Base-by-base conservation (phyloP, 2,888 invertebrate genomes). In the Anticlea derivata region DNA sequence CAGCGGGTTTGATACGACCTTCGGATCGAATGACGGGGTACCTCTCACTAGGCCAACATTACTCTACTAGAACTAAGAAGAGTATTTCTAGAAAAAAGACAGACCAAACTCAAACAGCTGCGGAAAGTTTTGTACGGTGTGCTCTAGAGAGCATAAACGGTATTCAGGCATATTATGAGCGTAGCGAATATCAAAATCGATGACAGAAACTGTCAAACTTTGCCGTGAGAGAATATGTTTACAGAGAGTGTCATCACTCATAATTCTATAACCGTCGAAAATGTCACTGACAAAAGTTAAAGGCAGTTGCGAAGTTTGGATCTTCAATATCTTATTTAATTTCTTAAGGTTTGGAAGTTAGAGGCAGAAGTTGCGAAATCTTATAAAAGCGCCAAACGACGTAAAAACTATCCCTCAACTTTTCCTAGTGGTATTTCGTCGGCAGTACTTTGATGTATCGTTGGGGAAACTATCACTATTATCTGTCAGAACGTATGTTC, bases 391-490 rank as follows among this genome's bases (percentile, higher is more conserved):
- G 43, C 10, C 41, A 48, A 52, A 47, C 47, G 52, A 47, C 41
- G 43, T 47, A 52, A 44, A 52, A 52, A 52, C 47, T 48, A 47
- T 30, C 27, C 12, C 10, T 23, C 29, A 52, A 48, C 11, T 52
- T 52, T 46, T 8, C 34, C 5, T 10, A 33, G 13, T n/a, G n/a
- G n/a, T 24, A 40, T 8, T 29, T 27, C 34, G 13, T 34, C 17
- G 39, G 44, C 26, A 37, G 40, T 45, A 26, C 33, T 47, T 48
- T 52, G 52, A 52, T 52, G 47, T 52, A 52, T 52, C 37, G 43
- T 11, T 37, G 24, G n/a, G 46, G 29, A 38, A 48, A 52, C 52
- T 52, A 47, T 48, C 23, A 44, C 31, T 38, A 34, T 41, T 33
- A 34, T 43, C 37, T 47, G 52, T 43, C 38, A 38, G 46, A 33